phyloP scores from a whole-genome alignment of 2,888 invertebrate genomes.

The Macrosiphum euphorbiae region DNA sequence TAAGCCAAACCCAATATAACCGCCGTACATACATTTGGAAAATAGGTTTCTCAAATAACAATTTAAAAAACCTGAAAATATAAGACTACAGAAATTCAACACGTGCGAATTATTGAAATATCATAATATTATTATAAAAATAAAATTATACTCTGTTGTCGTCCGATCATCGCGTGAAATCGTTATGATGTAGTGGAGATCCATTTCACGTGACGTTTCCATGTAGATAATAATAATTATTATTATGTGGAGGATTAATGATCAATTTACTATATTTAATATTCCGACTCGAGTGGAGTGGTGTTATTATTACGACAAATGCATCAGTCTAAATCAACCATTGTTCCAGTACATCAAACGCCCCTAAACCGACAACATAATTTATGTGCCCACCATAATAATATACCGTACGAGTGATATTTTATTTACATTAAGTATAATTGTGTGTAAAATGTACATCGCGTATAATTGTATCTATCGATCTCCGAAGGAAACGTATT shows the following conservation, averaged over 20 bases:
- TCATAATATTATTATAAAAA: neutral
- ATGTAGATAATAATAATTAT: neutral
- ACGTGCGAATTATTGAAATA: neutral
- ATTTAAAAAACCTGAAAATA: neutral
- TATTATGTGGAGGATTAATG: neutral
- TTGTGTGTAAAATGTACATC: neutral
- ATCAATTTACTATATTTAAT: conserved; percentile 14
- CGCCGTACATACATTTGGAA: neutral
- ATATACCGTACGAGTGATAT: neutral
- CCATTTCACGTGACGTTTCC: neutral
- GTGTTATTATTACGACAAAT: neutral
- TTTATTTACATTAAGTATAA: conserved; percentile 25
- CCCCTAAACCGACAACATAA: conserved; percentile 14
- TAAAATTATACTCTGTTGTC: neutral
- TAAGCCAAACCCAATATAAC: neutral
- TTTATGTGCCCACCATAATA: neutral
- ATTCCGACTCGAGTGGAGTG: neutral
- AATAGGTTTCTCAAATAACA: neutral
- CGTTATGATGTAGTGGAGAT: neutral
- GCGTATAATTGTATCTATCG: neutral
- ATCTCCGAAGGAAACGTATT: neutral
- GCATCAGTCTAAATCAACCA: neutral
- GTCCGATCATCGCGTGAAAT: neutral
- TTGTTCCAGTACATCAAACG: conserved; percentile 40
- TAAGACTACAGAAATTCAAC: neutral